Conservation (phyloP, 2,113 vertebrate genomes). For the Cervus canadensis region DNA sequence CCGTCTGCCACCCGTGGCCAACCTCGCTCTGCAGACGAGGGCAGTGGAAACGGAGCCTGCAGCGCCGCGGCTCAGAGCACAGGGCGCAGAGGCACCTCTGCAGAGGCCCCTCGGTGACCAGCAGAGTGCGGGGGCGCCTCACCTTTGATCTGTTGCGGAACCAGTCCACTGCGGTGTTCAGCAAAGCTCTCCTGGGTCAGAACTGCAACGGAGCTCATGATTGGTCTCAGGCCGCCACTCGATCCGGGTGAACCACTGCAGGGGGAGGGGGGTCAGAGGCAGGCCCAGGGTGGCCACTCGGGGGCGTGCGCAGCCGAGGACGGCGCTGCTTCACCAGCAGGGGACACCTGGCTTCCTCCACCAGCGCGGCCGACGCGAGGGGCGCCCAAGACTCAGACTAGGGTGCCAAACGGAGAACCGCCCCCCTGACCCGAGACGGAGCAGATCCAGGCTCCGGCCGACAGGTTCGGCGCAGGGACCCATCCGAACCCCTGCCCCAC, state of each 20-base stretch:
- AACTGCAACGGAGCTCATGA: constrained; percentile 99
- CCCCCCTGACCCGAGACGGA: rapidly evolving
- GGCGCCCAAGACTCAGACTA: neutral
- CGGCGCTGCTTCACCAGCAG: neutral
- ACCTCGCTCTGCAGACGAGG: rapidly evolving
- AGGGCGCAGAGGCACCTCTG: no score
- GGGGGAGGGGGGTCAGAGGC: neutral
- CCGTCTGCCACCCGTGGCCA: no score
- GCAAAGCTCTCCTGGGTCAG: constrained; percentile 99
- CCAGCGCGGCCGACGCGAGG: neutral
- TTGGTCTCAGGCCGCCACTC: constrained; percentile 92
- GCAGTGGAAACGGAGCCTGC: rapidly evolving
- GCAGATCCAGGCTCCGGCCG: neutral
- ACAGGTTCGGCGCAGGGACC: neutral
- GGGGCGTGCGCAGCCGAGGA: rapidly evolving
- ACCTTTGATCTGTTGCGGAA: constrained; percentile 93
- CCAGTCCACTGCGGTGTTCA: constrained; percentile 96
- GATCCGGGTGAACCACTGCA: constrained; percentile 95
- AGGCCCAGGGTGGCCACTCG: neutral
- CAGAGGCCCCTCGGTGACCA: neutral
- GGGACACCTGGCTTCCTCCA: neutral
- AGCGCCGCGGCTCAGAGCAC: rapidly evolving
- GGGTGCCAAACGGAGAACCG: neutral
- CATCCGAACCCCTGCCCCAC: rapidly evolving
- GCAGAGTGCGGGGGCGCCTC: constrained; percentile 18